These are phyloP conservation scores for Holothuria leucospilota DNA, from an alignment of 53 echinoderm and acorn worm genomes.

Conservation along the genomic window DNA sequence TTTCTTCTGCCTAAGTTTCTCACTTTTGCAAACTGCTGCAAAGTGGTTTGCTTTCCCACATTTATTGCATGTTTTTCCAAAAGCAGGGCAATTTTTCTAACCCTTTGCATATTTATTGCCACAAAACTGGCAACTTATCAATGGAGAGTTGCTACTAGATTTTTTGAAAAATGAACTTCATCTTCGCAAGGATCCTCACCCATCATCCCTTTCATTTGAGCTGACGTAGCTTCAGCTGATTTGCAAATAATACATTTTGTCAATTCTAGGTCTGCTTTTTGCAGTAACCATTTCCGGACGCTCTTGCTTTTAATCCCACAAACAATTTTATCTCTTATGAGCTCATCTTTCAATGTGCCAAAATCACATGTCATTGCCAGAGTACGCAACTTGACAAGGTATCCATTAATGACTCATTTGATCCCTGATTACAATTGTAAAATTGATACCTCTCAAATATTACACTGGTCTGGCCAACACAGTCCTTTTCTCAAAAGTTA, in stretches of 20 bases:
- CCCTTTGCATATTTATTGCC: slow-evolving; percentile 29
- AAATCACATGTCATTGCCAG: slow-evolving; percentile 11
- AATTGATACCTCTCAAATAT: slow-evolving; percentile 30
- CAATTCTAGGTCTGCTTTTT: slow-evolving; percentile 27
- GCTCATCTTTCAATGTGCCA: slow-evolving; percentile 7
- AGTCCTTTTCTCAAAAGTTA: not conserved
- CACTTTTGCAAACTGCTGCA: slow-evolving; percentile 13
- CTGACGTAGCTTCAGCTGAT: slow-evolving; percentile 31
- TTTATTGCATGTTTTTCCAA: slow-evolving; percentile 29
- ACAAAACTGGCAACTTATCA: slow-evolving; percentile 31
- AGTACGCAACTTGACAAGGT: slow-evolving; percentile 4
- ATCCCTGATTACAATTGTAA: not conserved
- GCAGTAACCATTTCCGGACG: slow-evolving; percentile 22
- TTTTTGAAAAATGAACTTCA: slow-evolving; percentile 24
- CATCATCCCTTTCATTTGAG: not conserved
- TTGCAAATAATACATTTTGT: slow-evolving; percentile 22
- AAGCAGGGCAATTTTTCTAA: slow-evolving; percentile 37
- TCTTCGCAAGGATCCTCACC: not conserved
- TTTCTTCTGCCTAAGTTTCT: not conserved
- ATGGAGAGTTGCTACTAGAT: not conserved
- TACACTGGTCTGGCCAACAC: slow-evolving; percentile 22
- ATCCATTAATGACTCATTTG: slow-evolving; percentile 22
- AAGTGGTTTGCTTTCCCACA: slow-evolving; percentile 45
- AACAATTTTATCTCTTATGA: slow-evolving; percentile 4
- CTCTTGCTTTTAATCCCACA: slow-evolving; percentile 22